Conservation (phyloP, 1,140 invertebrate genomes). For the Dinoponera quadriceps region DNA sequence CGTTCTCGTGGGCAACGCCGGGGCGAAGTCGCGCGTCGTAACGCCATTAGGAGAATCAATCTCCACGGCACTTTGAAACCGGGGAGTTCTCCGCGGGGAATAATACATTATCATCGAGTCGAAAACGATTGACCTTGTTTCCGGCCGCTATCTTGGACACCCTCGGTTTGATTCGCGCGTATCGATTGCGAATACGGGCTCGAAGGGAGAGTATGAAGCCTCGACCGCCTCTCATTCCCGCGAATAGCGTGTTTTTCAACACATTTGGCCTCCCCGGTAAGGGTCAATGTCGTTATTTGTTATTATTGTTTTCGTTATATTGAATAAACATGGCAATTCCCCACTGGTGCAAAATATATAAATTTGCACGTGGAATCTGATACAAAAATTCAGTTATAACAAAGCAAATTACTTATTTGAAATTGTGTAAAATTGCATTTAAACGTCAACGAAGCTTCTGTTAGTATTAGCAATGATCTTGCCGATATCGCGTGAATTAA, state of each 20-base stretch:
- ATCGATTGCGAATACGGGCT: conserved; percentile 13
- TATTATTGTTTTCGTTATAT: too few relatives aligned
- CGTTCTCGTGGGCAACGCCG: neutral
- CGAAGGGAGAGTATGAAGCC: neutral
- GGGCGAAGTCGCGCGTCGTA: conserved; percentile 15
- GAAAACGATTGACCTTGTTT: conserved; percentile 46
- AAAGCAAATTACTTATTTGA: too few relatives aligned
- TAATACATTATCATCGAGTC: conserved; percentile 39
- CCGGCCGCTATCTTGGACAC: conserved; percentile 1
- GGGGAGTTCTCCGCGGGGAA: neutral
- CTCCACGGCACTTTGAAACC: conserved; percentile 3
- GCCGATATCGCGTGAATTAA: neutral
- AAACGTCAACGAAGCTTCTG: too few relatives aligned
- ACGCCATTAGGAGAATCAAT: conserved; percentile 34
- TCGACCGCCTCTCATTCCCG: neutral
- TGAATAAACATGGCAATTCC: too few relatives aligned
- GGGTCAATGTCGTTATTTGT: neutral
- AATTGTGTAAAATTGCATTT: too few relatives aligned
- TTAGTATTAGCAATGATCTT: too few relatives aligned
- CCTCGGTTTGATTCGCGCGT: neutral
- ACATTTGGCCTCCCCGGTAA: neutral
- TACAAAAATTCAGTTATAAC: too few relatives aligned
- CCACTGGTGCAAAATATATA: too few relatives aligned
- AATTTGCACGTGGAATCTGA: neutral
- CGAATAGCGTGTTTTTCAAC: neutral